phyloP scores from a whole-genome alignment of 2,113 vertebrate genomes.

The Chrysochloris asiatica region DNA sequence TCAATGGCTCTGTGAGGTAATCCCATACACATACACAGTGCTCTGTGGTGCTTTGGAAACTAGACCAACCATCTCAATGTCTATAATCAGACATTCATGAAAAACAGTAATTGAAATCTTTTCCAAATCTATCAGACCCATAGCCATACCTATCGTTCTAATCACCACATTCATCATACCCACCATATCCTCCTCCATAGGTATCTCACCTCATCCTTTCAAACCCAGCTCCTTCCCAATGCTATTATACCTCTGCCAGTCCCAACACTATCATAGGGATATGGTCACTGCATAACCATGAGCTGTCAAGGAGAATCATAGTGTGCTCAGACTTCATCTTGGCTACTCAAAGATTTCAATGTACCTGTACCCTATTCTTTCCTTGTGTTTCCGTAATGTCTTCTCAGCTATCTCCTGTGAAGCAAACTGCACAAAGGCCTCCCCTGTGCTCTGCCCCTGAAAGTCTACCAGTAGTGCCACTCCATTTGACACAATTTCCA shows the following conservation, averaged over 20 bases:
- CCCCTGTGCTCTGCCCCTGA: constrained; percentile 99
- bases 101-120: constrained; percentile 81
- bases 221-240: constrained; percentile 92
- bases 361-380: constrained; percentile 99
- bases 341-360: constrained; percentile 99
- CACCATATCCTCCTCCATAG: constrained; percentile 92
- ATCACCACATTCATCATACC: constrained; percentile 90
- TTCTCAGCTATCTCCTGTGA: constrained; percentile 99
- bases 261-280: constrained; percentile 96
- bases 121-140: constrained; percentile 90
- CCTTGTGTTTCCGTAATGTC: constrained; percentile 99
- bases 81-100: constrained; percentile 92
- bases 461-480: constrained; percentile 99
- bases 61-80: constrained; percentile 92
- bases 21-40: constrained; percentile 99
- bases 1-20: constrained; percentile 97
- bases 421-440: constrained; percentile 99
- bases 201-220: constrained; percentile 96
- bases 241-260: constrained; percentile 93
- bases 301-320: constrained; percentile 97
- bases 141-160: constrained; percentile 91
- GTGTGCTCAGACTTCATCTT: constrained; percentile 96
- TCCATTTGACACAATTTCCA: constrained; percentile 99
- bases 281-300: constrained; percentile 95
- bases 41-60: constrained; percentile 97